Conservation (phyloP, 2,113 vertebrate species). For the Pao palembangensis region DNA sequence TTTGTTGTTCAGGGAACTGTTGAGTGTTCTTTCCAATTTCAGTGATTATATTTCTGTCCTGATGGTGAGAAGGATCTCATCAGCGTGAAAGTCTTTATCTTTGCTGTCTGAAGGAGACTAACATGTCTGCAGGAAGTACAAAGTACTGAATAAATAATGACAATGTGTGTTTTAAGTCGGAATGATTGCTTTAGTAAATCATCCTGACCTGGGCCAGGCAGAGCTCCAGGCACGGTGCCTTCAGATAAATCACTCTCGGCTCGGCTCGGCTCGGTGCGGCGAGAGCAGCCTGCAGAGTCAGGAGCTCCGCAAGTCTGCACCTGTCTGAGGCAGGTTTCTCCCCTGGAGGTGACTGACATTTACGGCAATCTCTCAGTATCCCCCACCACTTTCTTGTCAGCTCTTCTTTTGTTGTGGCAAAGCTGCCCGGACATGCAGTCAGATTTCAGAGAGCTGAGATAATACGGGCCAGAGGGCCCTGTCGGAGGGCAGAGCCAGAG, state of each 20-base stretch:
- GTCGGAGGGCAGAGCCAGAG: slow-evolving; percentile 39
- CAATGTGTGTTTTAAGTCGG: too few species aligned
- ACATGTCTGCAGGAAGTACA: too few species aligned
- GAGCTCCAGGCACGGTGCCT: slow-evolving; percentile 24
- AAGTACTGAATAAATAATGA: too few species aligned
- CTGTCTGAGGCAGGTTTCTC: slow-evolving; percentile 49
- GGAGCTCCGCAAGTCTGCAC: slow-evolving; percentile 25
- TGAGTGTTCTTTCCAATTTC: too few species aligned
- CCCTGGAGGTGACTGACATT: slow-evolving; percentile 42
- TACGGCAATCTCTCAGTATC: slow-evolving; percentile 13
- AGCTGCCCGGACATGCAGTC: slow-evolving; percentile 37
- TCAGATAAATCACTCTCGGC: slow-evolving; percentile 42
- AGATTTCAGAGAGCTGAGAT: slow-evolving; percentile 55
- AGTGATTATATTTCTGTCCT: neutral
- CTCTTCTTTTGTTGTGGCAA: slow-evolving; percentile 61
- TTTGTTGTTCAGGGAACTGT: too few species aligned
- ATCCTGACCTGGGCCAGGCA: neutral
- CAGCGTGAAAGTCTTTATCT: too few species aligned
- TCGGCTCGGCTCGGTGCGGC: slow-evolving; percentile 38
- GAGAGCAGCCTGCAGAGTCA: slow-evolving; percentile 23
- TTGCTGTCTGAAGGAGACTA: too few species aligned
- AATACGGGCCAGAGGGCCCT: slow-evolving; percentile 45
- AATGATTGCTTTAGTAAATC: too few species aligned
- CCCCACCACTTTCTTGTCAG: slow-evolving; percentile 35
- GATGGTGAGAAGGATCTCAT: neutral